Conservation (phyloP, 2,113 vertebrate genomes). For the Corythoichthys haematopterus region DNA sequence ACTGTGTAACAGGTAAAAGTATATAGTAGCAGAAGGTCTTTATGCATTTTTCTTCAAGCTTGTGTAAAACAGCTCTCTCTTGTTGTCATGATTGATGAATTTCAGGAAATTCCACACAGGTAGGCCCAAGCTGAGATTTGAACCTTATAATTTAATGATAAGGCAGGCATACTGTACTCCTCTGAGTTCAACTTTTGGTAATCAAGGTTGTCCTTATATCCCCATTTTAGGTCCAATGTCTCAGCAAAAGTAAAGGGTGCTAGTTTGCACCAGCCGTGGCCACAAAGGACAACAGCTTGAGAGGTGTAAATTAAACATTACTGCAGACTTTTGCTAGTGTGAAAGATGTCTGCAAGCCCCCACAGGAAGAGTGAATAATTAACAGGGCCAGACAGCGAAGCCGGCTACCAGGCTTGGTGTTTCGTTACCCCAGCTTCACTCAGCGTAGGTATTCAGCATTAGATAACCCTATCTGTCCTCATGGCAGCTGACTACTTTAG, state of each 20-base stretch:
- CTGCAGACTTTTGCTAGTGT: slow-evolving; percentile 37
- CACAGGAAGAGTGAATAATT: slow-evolving; percentile 63
- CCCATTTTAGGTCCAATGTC: slow-evolving; percentile 25
- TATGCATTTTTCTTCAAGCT: too few species aligned
- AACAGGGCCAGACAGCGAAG: slow-evolving; percentile 51
- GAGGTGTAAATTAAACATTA: slow-evolving; percentile 54
- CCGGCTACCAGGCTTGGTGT: slow-evolving; percentile 54
- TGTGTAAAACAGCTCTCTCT: too few species aligned
- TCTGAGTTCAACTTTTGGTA: background rate
- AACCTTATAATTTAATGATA: background rate
- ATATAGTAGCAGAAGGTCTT: too few species aligned
- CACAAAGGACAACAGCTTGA: slow-evolving; percentile 50
- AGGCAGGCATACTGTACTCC: background rate
- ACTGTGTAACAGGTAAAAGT: too few species aligned
- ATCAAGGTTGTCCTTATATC: slow-evolving; percentile 15
- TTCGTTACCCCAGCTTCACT: slow-evolving; percentile 59
- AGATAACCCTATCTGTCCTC: slow-evolving; percentile 53
- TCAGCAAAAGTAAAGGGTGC: slow-evolving; percentile 33
- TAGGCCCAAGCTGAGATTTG: background rate
- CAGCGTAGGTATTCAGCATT: slow-evolving; percentile 49
- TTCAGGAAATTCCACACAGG: background rate
- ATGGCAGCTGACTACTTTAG: slow-evolving; percentile 49
- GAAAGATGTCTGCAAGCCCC: slow-evolving; percentile 36
- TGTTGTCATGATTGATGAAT: background rate
- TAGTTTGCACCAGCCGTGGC: slow-evolving; percentile 35